phyloP scores from a whole-genome alignment of 2,113 vertebrate species.

The Podiceps cristatus region DNA sequence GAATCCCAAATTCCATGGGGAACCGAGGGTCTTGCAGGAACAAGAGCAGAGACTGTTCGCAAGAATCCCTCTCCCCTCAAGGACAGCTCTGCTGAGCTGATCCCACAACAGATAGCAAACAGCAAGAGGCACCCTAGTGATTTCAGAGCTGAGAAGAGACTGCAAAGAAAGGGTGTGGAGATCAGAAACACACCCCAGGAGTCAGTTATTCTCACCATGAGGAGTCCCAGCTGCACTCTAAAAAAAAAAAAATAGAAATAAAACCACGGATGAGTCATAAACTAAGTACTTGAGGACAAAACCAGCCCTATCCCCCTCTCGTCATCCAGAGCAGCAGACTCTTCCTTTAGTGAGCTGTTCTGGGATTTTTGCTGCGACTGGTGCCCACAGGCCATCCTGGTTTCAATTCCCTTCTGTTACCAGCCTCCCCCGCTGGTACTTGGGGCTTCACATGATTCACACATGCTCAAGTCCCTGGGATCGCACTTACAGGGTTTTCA shows the following conservation, averaged over 20 bases:
- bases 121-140: neutral
- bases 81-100: neutral
- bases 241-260: neutral
- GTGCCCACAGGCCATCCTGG: neutral
- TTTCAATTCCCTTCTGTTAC: neutral
- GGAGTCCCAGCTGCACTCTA: neutral
- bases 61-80: neutral
- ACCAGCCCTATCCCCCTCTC: neutral
- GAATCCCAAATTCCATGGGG: neutral
- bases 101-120: neutral
- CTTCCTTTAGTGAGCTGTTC: neutral
- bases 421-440: neutral
- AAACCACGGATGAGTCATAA: neutral
- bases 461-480: neutral
- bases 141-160: slow-evolving; percentile 3
- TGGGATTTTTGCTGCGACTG: neutral
- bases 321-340: neutral
- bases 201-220: neutral
- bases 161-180: neutral
- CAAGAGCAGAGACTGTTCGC: neutral
- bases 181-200: neutral
- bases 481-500: neutral
- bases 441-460: neutral
- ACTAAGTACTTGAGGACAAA: neutral
- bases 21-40: neutral